Evolutionary conservation across 2,113 vertebrate species (phyloP), one percentile per base, ranked within the genome.

Genomic region (Gymnocephalus cernua): DNA sequence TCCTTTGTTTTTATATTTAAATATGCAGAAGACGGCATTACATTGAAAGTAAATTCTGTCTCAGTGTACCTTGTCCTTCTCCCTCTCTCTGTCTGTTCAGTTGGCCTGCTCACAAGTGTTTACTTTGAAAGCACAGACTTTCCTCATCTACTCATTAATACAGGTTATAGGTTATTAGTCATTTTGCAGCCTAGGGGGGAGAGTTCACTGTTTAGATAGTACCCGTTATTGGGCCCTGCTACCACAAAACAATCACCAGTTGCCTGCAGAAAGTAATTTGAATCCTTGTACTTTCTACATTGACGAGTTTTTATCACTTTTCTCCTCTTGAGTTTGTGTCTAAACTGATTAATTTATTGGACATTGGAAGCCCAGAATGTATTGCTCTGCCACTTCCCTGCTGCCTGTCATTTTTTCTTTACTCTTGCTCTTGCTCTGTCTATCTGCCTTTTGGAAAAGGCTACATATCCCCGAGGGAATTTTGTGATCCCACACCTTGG

Each of bases 131-230:
- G 84, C 80, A 58, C 69, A 83, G 65, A 72, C 78, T 89, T 87
- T 83, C 70, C 78, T 92, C 80, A 81, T 89, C 85, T 75, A 62
- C 75, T 90, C 86, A 92, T 93, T 93, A 91, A 94, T 92, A 29
- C 29, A 29, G 29, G n/a, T n/a, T n/a, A n/a, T 29, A 90, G 89
- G 86, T 93, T 91, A 94, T 93, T 91, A 92, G 89, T 67, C 77
- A 89, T 91, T 88, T 88, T 86, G 80, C 27, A 58, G 85, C 84
- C 87, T 56, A 10, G 56, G 61, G 47, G 79, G 86, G 84, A 86
- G 58, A 57, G 62, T 62, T 88, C 84, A 67, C 82, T 76, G 18
- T 88, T 83, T 80, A 89, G 86, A 87, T 83, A 86, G 61, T 25
- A 53, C 82, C 83, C 81, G 58, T 63, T 71, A 18, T 79, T 77